Evolutionary conservation across 2,888 invertebrate genomes (phyloP).

Genomic region (Mythimna lalbum): DNA sequence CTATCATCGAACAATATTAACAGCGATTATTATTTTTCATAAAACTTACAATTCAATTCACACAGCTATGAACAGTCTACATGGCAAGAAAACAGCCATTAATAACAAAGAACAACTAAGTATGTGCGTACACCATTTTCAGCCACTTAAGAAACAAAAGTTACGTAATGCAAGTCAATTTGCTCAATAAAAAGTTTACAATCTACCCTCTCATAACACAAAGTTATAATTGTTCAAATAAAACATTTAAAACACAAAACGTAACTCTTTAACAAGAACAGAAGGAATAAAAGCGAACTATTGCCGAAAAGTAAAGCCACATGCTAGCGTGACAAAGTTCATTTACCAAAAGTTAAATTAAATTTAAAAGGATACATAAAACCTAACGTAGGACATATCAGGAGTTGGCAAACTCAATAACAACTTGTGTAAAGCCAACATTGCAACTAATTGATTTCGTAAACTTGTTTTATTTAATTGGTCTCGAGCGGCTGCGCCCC

Average conservation of each 20-base stretch:
- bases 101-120: slow-evolving; percentile 38
- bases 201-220: slow-evolving; percentile 33
- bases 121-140: slow-evolving; percentile 42
- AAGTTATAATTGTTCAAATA: slow-evolving; percentile 46
- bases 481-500: slow-evolving; percentile 71
- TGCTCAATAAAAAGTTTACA: slow-evolving; percentile 49
- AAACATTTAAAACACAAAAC: slow-evolving; percentile 23
- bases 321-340: slow-evolving; percentile 31
- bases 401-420: slow-evolving; percentile 82
- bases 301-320: slow-evolving; percentile 32
- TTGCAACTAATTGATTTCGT: slow-evolving; percentile 85
- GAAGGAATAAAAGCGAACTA: slow-evolving; percentile 45
- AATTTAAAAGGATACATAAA: slow-evolving; percentile 66
- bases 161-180: slow-evolving; percentile 47
- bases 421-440: slow-evolving; percentile 82
- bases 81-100: slow-evolving; percentile 6
- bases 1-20: no score
- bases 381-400: slow-evolving; percentile 70
- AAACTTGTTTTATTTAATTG: slow-evolving; percentile 86
- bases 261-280: slow-evolving; percentile 19
- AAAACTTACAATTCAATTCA: background rate
- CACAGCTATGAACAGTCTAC: background rate
- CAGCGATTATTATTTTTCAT: background rate
- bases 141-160: slow-evolving; percentile 47
- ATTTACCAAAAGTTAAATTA: slow-evolving; percentile 51